Evolutionary conservation across 2,113 vertebrate genomes (phyloP), one percentile per base, ranked within the genome.

Genomic region (Lampris incognitus): DNA sequence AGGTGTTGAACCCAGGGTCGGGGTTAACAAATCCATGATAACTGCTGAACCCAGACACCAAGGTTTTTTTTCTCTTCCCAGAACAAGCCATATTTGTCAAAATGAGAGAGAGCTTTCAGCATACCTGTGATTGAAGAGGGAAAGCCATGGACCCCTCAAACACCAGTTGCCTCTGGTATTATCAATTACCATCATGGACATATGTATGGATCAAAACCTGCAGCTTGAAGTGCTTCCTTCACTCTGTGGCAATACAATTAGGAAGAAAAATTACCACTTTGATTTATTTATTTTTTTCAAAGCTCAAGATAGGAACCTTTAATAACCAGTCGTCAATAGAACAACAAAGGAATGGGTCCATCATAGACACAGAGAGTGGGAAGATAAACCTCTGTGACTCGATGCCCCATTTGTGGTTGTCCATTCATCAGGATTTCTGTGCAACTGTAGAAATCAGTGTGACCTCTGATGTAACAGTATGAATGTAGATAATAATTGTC

Each of bases 401-500:
- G 50, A 63, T 82, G 82, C 88, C 85, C 84, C 67, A 40, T 57
- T 79, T 63, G 68, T 69, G 83, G 83, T 1, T 39, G 65, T 41
- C 65, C 57, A 73, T 68, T 68, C 69, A 62, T 75, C 70, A 69
- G 61, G 24, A 24, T 71, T 79, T 84, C 44, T 55, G 41, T 64
- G 69, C 74, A 85, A 89, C 86, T 69, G 56, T 49, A 78, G 85
- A 82, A 90, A 87, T 87, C 70, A 52, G 65, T 65, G 63, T 90
- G 92, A 94, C 92, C 92, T 92, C 92, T 84, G 75, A 85, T 52
- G 84, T 81, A 81, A 69, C 49, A 46, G 58, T 75, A 83, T 57
- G 38, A 79, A 85, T 78, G 81, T 78, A 80, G 86, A 89, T 93
- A 87, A 93, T 88, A 79, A 88, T 87, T 84, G 85, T 86, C 88